Evolutionary conservation across 2,113 vertebrate species (phyloP), one percentile per base, ranked within the genome.

Genomic region (Chaetorhynchus papuensis): DNA sequence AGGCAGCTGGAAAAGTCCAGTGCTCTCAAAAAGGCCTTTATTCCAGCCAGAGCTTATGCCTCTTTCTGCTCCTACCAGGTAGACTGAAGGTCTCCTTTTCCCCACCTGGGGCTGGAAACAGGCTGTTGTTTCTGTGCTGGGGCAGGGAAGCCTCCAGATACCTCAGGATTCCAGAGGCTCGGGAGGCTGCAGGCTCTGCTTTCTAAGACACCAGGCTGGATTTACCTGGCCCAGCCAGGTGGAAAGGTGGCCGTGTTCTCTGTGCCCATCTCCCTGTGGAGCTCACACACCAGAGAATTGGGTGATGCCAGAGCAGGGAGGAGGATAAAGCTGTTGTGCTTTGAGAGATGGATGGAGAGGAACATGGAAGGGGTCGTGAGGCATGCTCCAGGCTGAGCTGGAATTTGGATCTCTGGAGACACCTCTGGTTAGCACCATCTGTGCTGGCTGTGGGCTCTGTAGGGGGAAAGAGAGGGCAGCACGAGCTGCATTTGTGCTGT

Each of bases 1-100:
- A 97, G 97, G 95, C 97, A 97, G 97, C 97, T 98, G 98, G 97
- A 98, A 98, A 98, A 98, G 96, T 97, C 98, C 96, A 95, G 95
- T n/a, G 85, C 94, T 97, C 96, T 98, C 95, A 98, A 98, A 98
- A 97, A 96, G 27, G 76, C 95, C 98, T 98, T 98, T 98, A 98
- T 98, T 98, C 95, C 89, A 83, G 54, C 18, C 77, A 70, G 83
- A 94, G 82, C 94, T 21, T 37, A 3, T 50, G 52, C 35, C 23
- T 54, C 82, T 91, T 81, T 87, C 87, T 95, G 74, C 28, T 69
- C 26, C 70, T 47, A 63, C 84, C 66, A 83, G 93, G 90, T 96
- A 91, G 93, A 78, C 96, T 42, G 53, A 83, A 81, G 61, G 50
- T 49, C 94, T 96, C 71, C 82, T 88, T 91, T 70, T 87, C 83